phyloP scores from a whole-genome alignment of 2,113 vertebrate genomes.

The Gracilinanus agilis region DNA sequence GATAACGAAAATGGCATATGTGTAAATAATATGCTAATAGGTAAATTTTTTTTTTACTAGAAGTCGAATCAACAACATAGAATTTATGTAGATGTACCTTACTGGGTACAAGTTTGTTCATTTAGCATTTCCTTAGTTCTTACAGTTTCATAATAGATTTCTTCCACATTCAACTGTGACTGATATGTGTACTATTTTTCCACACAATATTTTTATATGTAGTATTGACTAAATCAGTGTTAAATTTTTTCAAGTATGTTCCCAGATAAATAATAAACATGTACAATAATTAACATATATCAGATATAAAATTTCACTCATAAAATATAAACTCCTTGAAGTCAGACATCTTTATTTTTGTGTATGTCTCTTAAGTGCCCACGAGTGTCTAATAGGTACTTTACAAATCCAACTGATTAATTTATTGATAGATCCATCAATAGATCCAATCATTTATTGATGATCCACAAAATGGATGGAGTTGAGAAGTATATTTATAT shows the following conservation, averaged over 20 bases:
- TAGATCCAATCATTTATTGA: not conserved
- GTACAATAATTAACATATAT: constrained; percentile 28
- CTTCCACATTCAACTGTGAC: constrained; percentile 38
- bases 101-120: not conserved
- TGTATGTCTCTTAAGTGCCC: not conserved
- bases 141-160: constrained; percentile 33
- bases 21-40: constrained; percentile 20
- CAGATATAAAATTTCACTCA: constrained; percentile 24
- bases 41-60: constrained; percentile 8
- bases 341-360: not conserved
- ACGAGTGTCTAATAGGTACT: not conserved
- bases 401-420: not conserved
- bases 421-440: not conserved
- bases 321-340: not conserved
- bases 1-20: not conserved
- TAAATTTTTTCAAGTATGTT: constrained; percentile 54
- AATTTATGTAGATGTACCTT: not conserved
- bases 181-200: constrained; percentile 41
- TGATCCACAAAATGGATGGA: not conserved
- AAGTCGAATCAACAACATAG: not conserved
- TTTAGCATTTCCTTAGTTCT: constrained; percentile 38
- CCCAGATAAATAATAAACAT: constrained; percentile 36
- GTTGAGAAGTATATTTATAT: constrained; percentile 8
- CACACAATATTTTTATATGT: constrained; percentile 37
- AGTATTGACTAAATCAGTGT: constrained; percentile 38